Evolutionary conservation across 2,888 invertebrate species (phyloP).

Genomic region (Lumbricus terrestris): DNA sequence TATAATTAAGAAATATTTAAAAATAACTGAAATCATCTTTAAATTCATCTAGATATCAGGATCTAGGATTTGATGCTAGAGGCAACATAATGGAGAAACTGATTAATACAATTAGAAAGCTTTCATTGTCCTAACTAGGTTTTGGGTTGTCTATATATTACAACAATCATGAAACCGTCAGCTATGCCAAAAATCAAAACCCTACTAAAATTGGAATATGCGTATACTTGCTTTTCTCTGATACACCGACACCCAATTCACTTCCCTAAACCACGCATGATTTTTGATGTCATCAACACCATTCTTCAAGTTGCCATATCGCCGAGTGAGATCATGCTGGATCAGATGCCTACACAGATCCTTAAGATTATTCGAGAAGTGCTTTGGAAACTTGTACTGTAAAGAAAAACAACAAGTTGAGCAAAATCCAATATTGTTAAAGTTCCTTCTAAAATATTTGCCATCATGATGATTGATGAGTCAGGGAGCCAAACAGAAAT

Average conservation of each 20-base stretch:
- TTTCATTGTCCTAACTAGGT: neutral
- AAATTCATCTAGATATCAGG: neutral
- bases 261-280: constrained; percentile 20
- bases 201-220: neutral
- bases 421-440: neutral
- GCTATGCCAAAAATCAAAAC: neutral
- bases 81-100: neutral
- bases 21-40: neutral
- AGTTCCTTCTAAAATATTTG: neutral
- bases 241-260: constrained; percentile 12
- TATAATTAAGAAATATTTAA: neutral
- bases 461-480: neutral
- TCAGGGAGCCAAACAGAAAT: neutral
- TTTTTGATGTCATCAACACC: constrained; percentile 20
- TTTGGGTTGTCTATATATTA: neutral
- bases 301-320: constrained; percentile 18
- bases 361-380: neutral
- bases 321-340: constrained; percentile 18
- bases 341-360: constrained; percentile 16
- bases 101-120: neutral
- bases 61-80: neutral
- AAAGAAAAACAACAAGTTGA: neutral
- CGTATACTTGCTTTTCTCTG: constrained; percentile 6
- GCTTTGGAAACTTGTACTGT: constrained; percentile 21
- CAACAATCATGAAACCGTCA: neutral